A percentile compares a stretch with the other conserved stretches of the same genome.
These are phyloP conservation scores for Diadophis punctatus DNA, from an alignment of 2,113 vertebrate species.

Conservation along the genomic window DNA sequence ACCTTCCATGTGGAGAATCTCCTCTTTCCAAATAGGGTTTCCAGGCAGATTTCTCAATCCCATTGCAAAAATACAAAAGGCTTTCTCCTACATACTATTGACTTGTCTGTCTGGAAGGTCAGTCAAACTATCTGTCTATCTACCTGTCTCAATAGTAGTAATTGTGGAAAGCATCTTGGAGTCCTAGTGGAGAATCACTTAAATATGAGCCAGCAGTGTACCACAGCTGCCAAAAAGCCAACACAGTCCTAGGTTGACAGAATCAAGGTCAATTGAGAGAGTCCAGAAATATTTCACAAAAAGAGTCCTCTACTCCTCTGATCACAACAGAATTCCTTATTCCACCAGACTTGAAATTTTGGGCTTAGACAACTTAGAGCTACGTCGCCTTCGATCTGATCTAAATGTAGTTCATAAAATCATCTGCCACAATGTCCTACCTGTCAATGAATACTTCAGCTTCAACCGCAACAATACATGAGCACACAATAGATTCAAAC, in stretches of 20 bases:
- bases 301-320: no score
- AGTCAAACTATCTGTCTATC: not conserved
- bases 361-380: no score
- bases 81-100: not conserved
- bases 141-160: not conserved
- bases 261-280: no score
- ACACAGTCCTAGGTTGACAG: not conserved
- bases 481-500: no score
- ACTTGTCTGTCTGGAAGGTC: not conserved
- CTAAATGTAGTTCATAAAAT: no score
- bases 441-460: no score
- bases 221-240: not conserved
- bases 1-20: not conserved
- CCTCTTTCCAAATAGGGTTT: not conserved
- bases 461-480: no score
- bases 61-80: not conserved
- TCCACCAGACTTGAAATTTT: no score
- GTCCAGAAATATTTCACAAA: no score
- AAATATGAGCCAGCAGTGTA: not conserved
- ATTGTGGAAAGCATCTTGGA: not conserved
- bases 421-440: no score
- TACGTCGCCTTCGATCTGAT: no score
- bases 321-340: no score
- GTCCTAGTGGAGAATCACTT: not conserved
- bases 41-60: not conserved